Evolutionary conservation across 2,797 vertebrate species (phyloP), one percentile per base, ranked within the genome.

Genomic region (Chromobotia macracanthus): DNA sequence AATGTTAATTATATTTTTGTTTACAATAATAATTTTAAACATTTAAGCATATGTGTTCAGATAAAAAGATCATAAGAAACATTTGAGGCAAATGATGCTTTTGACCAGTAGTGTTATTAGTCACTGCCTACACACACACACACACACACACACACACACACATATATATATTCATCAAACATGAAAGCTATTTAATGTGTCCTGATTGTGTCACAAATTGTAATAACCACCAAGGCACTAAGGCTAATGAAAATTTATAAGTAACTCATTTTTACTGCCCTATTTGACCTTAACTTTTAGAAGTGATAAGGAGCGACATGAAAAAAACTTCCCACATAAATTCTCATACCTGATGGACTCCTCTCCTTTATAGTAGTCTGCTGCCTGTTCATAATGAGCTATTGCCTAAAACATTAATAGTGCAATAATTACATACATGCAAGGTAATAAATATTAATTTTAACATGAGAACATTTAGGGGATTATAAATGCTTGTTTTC

Each of bases 301-400:
- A 0, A 41, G 9, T 1, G 0, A 19, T 19, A 21, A 18, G 35
- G 3, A n/a, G 64, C 11, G 56, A 51, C 9, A 50, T 0, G 1
- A 44, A 3, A 0, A 15, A 46, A 76, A 56, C 11, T 8, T 6
- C 7, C 58, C 46, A 35, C 0, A 69, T 41, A 23, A 3, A 18
- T 19, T n/a, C 5, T 2, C 25, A 5, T 88, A 97, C 96, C 96
- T 98, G 87, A 94, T 96, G 63, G 95, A 97, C 80, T 97, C 96
- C 89, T 98, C 96, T 1, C 96, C 95, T 91, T 96, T 97, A 89
- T 98, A 98, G 89, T 97, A 97, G 88, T 97, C 96, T 19, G 95
- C 96, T 4, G 96, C 95, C 86, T 97, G 96, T 89, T 97, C 96
- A 1, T 96, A 98, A 87, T 98, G 96, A 72, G 96, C 96, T 2